These are phyloP conservation scores for Lucinisca nassula DNA, from an alignment of 2,888 invertebrate species.

Conservation along the genomic window DNA sequence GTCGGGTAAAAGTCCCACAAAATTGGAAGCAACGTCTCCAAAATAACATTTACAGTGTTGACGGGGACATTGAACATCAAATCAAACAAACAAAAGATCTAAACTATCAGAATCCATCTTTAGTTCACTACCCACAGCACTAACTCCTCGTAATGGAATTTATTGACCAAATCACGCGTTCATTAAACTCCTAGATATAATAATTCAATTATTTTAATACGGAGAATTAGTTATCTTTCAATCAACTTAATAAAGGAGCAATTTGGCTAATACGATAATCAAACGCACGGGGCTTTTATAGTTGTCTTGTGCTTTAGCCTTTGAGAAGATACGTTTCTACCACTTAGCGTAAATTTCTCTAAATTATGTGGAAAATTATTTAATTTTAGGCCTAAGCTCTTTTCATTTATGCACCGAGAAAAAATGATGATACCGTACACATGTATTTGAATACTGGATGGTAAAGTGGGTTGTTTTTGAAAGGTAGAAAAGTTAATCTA, in stretches of 20 bases:
- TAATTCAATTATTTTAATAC: constrained; percentile 77
- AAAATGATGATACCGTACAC: no score
- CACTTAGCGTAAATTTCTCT: constrained; percentile 13
- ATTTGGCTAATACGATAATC: constrained; percentile 48
- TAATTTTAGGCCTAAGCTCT: not conserved
- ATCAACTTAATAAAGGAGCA: constrained; percentile 1
- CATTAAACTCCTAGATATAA: constrained; percentile 32
- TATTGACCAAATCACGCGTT: constrained; percentile 37
- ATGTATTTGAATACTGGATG: no score
- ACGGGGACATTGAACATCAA: no score
- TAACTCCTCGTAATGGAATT: not conserved
- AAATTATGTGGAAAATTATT: constrained; percentile 1
- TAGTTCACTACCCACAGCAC: not conserved
- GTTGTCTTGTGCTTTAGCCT: not conserved
- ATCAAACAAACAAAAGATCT: no score
- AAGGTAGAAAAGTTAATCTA: no score
- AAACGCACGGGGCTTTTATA: constrained; percentile 47
- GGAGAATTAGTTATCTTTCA: constrained; percentile 34
- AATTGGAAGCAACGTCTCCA: no score
- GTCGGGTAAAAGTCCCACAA: no score
- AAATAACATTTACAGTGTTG: no score
- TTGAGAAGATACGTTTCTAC: not conserved
- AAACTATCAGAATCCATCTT: not conserved
- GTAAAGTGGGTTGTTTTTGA: no score
- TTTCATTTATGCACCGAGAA: no score